Evolutionary conservation across 1,140 invertebrate species (phyloP).

Genomic region (Diachasmimorpha longicaudata): DNA sequence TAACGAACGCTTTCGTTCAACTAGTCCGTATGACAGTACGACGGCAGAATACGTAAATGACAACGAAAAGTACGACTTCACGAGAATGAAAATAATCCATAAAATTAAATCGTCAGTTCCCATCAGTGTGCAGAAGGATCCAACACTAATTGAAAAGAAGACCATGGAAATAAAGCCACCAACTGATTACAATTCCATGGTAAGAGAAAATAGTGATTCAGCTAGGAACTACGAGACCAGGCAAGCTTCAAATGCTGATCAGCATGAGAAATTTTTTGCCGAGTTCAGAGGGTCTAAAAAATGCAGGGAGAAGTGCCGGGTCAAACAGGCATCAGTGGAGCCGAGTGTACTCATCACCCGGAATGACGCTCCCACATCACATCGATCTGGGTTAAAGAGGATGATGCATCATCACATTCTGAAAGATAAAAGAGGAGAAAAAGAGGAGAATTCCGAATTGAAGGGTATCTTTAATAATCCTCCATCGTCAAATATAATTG

Average conservation of each 20-base stretch:
- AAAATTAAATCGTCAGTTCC: slow-evolving; percentile 22
- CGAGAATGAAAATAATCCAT: neutral
- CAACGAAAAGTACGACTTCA: neutral
- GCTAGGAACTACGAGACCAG: neutral
- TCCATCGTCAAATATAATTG: neutral
- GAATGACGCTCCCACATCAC: neutral
- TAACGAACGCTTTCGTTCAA: slow-evolving; percentile 25
- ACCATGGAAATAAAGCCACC: neutral
- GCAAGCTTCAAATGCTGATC: neutral
- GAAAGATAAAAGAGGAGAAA: neutral
- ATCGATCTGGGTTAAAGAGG: neutral
- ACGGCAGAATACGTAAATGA: neutral
- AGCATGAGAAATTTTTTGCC: neutral
- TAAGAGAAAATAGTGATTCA: neutral
- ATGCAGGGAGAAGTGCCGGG: neutral
- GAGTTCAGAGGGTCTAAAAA: neutral
- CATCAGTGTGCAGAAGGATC: neutral
- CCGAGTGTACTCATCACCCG: neutral
- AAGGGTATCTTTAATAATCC: neutral
- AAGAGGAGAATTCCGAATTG: neutral
- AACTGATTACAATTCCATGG: slow-evolving; percentile 18
- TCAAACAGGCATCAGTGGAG: neutral
- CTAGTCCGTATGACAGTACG: slow-evolving; percentile 13
- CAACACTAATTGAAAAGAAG: slow-evolving; percentile 13
- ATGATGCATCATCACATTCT: neutral